Conservation (phyloP, 1,140 invertebrate genomes). For the Doryteuthis pealeii region DNA sequence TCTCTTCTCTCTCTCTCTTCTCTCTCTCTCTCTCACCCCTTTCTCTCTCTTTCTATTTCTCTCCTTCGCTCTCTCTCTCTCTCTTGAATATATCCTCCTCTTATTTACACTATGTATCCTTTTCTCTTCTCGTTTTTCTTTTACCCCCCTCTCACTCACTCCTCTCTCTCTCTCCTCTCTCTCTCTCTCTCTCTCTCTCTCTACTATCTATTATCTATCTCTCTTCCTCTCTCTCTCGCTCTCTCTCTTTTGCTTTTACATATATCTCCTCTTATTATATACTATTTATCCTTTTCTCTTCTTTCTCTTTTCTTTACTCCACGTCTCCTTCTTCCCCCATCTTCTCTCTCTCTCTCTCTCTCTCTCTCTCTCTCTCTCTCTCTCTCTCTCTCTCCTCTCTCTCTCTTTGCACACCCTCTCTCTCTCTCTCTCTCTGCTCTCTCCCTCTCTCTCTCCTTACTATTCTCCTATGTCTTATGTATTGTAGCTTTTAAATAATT, state of each 20-base stretch:
- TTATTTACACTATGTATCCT: neutral
- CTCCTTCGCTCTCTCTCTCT: no score
- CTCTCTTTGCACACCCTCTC: no score
- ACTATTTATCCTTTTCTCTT: neutral
- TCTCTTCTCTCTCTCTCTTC: neutral
- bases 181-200: neutral
- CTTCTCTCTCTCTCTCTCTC: neutral
- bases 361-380: neutral
- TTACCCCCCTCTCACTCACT: neutral
- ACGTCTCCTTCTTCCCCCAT: neutral
- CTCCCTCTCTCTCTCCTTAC: neutral
- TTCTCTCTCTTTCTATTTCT: no score
- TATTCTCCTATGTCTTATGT: no score
- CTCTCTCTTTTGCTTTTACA: no score
- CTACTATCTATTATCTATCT: neutral
- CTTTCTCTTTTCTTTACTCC: neutral
- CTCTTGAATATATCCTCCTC: neutral
- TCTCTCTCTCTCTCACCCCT: neutral
- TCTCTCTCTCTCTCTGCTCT: no score
- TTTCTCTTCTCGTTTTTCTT: neutral
- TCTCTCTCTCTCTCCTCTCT: neutral
- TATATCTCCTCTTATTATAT: no score
- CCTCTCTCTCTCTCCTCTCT: neutral
- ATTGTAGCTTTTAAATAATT: no score
- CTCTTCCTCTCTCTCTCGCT: neutral